Conservation (phyloP, 2,113 vertebrate species). For the Anolis sagrei region DNA sequence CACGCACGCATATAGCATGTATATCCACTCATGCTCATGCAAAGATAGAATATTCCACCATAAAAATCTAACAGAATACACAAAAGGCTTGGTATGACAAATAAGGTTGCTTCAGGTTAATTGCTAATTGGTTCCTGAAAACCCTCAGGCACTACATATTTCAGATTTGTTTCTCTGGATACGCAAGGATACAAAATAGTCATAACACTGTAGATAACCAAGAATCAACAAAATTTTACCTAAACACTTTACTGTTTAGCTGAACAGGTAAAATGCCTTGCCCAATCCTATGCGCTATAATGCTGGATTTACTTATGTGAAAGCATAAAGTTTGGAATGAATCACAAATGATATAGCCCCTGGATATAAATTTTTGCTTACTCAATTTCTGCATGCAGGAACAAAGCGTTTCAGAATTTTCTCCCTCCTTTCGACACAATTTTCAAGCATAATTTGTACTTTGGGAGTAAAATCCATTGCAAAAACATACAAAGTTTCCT, state of each 20-base stretch:
- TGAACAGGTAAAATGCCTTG: slow-evolving; percentile 32
- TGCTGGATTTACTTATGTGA: neutral
- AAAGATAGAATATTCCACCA: slow-evolving; percentile 47
- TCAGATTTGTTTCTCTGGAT: slow-evolving; percentile 32
- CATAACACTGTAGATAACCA: slow-evolving; percentile 19
- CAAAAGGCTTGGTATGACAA: slow-evolving; percentile 62
- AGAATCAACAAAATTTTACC: slow-evolving; percentile 69
- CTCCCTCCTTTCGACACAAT: no score
- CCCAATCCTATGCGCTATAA: slow-evolving; percentile 33
- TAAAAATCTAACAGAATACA: slow-evolving; percentile 71
- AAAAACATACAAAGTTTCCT: no score
- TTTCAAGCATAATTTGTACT: no score
- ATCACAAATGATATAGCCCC: neutral
- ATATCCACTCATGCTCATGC: neutral
- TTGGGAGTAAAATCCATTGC: no score
- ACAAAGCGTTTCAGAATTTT: no score
- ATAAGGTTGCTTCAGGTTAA: slow-evolving; percentile 40
- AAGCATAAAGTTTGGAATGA: neutral
- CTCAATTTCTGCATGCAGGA: no score
- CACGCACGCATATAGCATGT: no score
- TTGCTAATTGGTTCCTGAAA: slow-evolving; percentile 60
- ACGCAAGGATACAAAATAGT: slow-evolving; percentile 17
- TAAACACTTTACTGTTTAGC: slow-evolving; percentile 38
- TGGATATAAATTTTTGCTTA: neutral
- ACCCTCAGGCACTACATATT: slow-evolving; percentile 44